phyloP scores from a whole-genome alignment of 2,797 vertebrate species.

The Mycteria americana region DNA sequence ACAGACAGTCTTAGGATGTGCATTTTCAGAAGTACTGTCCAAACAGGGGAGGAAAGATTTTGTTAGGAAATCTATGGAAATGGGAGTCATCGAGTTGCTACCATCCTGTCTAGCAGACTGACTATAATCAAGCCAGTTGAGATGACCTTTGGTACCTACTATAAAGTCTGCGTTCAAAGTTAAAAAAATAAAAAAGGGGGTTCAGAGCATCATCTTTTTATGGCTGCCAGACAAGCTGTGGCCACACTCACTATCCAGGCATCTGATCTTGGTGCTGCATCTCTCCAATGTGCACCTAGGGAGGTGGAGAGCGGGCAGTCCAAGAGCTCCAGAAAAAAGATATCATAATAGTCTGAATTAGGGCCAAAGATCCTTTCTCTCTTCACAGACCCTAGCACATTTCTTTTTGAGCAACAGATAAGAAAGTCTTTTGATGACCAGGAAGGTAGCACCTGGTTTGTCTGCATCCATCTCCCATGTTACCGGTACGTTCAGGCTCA shows the following conservation, averaged over 20 bases:
- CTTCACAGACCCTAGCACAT: background rate
- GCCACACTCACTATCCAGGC: accelerated
- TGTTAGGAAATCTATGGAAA: background rate
- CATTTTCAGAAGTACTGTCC: background rate
- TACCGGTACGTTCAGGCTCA: slow-evolving; percentile 2
- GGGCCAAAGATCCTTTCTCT: background rate
- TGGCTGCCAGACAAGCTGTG: background rate
- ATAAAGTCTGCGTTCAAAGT: background rate
- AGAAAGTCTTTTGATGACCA: background rate
- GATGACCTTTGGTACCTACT: background rate
- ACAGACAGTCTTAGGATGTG: background rate
- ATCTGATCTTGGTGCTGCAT: background rate
- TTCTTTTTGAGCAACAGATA: background rate
- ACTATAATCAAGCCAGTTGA: background rate
- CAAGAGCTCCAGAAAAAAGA: background rate
- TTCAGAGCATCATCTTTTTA: background rate
- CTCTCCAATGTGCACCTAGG: background rate
- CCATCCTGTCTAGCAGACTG: background rate
- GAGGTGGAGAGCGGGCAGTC: accelerated
- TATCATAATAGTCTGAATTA: background rate
- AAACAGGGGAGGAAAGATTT: background rate
- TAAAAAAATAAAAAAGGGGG: background rate
- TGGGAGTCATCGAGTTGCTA: background rate
- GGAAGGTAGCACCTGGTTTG: background rate
- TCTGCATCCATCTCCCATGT: background rate